These are phyloP conservation scores for Paracyprichromis sp. DNA, from an alignment of 2,113 vertebrate species.

Conservation along the genomic window DNA sequence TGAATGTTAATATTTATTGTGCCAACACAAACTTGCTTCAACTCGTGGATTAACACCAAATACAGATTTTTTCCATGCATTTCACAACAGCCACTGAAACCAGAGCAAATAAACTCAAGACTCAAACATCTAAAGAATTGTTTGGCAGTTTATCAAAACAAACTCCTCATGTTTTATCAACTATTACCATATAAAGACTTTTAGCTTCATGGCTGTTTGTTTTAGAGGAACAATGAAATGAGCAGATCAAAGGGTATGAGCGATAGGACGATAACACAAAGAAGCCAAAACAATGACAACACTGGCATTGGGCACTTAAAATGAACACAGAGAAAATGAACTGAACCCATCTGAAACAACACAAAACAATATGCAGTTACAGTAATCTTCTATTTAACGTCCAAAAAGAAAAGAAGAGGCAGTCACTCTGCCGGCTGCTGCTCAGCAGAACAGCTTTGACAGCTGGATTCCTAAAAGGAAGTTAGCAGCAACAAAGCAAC, in stretches of 20 bases:
- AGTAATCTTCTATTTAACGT: neutral
- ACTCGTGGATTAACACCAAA: neutral
- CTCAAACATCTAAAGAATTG: neutral
- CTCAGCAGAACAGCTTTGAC: neutral
- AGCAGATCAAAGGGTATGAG: neutral
- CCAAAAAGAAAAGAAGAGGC: neutral
- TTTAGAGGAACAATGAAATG: neutral
- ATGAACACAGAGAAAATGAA: neutral
- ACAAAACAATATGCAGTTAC: neutral
- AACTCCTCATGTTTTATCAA: neutral
- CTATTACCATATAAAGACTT: neutral
- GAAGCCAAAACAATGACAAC: neutral
- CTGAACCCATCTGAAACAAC: neutral
- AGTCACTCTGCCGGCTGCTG: neutral
- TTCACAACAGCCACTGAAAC: neutral
- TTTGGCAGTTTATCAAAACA: neutral
- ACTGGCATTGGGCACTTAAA: neutral
- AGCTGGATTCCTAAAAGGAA: neutral
- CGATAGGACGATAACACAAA: neutral
- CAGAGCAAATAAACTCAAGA: neutral
- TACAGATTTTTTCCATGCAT: neutral
- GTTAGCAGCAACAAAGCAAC: fast-evolving
- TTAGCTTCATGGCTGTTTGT: neutral
- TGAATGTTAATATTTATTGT: slow-evolving; percentile 43
- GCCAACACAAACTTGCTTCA: slow-evolving; percentile 27